Conservation (phyloP, 1,140 invertebrate genomes). For the Trachymyrmex cornetzi region DNA sequence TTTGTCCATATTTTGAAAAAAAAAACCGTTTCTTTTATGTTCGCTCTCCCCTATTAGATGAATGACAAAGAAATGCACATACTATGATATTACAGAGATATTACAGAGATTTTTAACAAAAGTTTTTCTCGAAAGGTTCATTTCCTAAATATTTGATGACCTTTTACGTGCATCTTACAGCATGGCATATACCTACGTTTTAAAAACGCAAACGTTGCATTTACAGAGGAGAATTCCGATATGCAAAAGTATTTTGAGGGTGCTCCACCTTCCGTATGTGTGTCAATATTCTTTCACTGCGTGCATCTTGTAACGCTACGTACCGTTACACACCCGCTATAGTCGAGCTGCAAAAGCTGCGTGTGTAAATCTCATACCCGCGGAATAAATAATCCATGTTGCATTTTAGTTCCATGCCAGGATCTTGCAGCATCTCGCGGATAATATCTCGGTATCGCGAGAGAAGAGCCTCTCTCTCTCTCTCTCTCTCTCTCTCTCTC, state of each 20-base stretch:
- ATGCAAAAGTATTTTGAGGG: background rate
- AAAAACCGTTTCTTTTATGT: too few relatives aligned
- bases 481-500: background rate
- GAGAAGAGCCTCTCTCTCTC: background rate
- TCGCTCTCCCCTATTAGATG: background rate
- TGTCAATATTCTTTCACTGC: slow-evolving; percentile 23
- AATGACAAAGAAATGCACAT: background rate
- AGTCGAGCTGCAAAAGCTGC: background rate
- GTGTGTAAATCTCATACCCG: slow-evolving; percentile 22
- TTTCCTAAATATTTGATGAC: background rate
- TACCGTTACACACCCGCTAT: slow-evolving; percentile 3
- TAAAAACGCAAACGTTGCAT: slow-evolving; percentile 4
- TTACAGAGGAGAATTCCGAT: background rate
- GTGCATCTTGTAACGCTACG: slow-evolving; percentile 12
- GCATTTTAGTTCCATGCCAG: background rate
- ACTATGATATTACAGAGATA: background rate
- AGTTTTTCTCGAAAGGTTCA: background rate
- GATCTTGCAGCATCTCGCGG: background rate
- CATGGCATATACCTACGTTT: background rate
- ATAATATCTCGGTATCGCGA: background rate
- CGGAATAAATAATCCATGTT: slow-evolving; percentile 42
- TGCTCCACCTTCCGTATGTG: slow-evolving; percentile 23
- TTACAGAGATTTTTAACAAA: slow-evolving; percentile 1
- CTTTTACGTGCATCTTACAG: background rate
- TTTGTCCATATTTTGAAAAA: too few relatives aligned